Conservation (phyloP, 2,797 vertebrate species). For the Chanos chanos region DNA sequence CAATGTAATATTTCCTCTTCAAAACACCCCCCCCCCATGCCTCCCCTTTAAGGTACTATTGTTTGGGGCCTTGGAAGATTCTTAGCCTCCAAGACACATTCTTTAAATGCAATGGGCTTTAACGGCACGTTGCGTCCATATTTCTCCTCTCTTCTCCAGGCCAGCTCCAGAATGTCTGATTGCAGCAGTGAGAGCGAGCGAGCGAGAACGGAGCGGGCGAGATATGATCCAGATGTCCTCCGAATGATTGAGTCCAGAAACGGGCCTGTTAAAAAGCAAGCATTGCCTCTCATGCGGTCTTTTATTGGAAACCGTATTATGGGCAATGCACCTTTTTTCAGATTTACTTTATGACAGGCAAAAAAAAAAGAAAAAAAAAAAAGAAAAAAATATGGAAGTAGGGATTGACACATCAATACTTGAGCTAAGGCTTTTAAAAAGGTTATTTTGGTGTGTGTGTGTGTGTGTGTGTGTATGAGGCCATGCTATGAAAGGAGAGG, state of each 20-base stretch:
- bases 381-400: conserved; percentile 37
- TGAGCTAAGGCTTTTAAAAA: conserved; percentile 39
- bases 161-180: conserved; percentile 57
- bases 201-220: conserved; percentile 48
- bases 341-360: conserved; percentile 35
- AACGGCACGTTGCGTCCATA: conserved; percentile 66
- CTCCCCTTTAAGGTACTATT: not conserved
- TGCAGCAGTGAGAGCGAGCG: conserved; percentile 42
- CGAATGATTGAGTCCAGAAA: conserved; percentile 84
- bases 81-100: conserved; percentile 39
- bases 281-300: conserved; percentile 69
- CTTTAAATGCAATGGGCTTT: conserved; percentile 54
- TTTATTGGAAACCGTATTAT: conserved; percentile 70
- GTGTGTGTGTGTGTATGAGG: conserved; percentile 24
- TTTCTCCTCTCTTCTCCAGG: conserved; percentile 52
- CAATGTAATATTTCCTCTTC: too few relatives aligned
- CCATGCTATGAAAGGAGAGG: conserved; percentile 27
- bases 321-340: conserved; percentile 67
- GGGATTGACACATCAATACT: conserved; percentile 59
- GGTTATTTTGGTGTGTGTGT: conserved; percentile 12
- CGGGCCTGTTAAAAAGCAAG: conserved; percentile 74
- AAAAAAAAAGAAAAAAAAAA: conserved; percentile 43
- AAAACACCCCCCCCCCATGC: not conserved
- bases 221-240: conserved; percentile 83
- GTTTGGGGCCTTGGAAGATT: conserved; percentile 28